A percentile compares a stretch with the other conserved stretches of the same genome.
phyloP scores from a whole-genome alignment of 2,113 vertebrate genomes.

The Gallinago paraguaiae region DNA sequence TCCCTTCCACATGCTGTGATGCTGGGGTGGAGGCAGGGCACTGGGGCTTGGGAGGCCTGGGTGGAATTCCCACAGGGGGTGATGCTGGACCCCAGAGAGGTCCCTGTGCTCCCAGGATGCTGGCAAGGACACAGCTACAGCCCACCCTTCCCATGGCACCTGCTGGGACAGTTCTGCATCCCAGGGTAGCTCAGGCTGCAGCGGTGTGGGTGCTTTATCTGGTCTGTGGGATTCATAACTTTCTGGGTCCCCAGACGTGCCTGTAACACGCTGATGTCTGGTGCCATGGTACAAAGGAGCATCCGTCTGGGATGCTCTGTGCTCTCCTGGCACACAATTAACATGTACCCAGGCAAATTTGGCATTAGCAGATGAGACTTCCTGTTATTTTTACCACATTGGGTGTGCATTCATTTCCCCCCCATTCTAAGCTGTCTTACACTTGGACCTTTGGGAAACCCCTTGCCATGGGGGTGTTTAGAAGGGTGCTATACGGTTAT shows the following conservation, averaged over 20 bases:
- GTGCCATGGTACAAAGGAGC: not conserved
- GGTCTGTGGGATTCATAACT: not conserved
- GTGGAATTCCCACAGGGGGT: not conserved
- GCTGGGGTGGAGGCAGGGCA: fast-evolving
- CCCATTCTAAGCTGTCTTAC: not conserved
- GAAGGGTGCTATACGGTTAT: not conserved
- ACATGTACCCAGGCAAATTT: fast-evolving
- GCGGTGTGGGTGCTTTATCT: fast-evolving
- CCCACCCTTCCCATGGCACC: not conserved
- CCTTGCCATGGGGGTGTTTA: not conserved
- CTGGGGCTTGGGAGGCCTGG: too few species aligned
- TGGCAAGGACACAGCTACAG: not conserved
- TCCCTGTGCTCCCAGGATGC: fast-evolving
- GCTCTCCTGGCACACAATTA: not conserved
- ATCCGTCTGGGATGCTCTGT: not conserved
- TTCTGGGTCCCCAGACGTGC: too few species aligned
- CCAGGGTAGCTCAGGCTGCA: not conserved
- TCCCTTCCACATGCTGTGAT: not conserved
- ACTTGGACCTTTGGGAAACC: not conserved
- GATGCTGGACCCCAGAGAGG: not conserved
- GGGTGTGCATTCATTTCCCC: not conserved
- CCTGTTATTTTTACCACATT: not conserved
- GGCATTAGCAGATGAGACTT: not conserved
- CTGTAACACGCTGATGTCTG: fast-evolving
- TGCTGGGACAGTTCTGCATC: not conserved